These are phyloP conservation scores for Nomada hirtipes DNA, from an alignment of 2,888 invertebrate genomes.

Conservation along the genomic window DNA sequence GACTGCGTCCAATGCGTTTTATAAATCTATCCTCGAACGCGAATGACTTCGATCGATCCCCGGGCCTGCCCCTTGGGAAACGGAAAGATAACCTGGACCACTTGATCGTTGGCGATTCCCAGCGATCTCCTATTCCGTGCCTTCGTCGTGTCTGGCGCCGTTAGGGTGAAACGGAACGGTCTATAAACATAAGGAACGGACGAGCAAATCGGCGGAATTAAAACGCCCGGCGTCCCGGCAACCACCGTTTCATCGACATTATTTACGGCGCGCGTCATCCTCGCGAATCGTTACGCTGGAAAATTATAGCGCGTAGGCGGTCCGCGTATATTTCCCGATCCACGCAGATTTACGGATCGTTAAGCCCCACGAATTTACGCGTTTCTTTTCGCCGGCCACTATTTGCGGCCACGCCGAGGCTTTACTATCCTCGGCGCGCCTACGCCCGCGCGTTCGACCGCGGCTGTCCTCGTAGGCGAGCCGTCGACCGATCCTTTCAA, in stretches of 20 bases:
- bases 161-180: not conserved
- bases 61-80: not conserved
- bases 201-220: slow-evolving; percentile 14
- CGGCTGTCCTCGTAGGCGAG: not conserved
- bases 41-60: slow-evolving; percentile 14
- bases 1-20: slow-evolving; percentile 36
- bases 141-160: not conserved
- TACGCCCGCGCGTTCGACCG: slow-evolving; percentile 32
- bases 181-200: slow-evolving; percentile 3
- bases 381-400: slow-evolving; percentile 54
- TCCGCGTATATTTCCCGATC: slow-evolving; percentile 65
- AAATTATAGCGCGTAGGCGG: slow-evolving; percentile 68
- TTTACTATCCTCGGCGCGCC: slow-evolving; percentile 63
- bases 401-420: slow-evolving; percentile 42
- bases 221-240: slow-evolving; percentile 28
- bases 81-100: too few relatives aligned
- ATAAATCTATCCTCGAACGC: slow-evolving; percentile 36
- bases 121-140: too few relatives aligned
- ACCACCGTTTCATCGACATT: slow-evolving; percentile 40
- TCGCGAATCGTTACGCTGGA: slow-evolving; percentile 54
- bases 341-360: slow-evolving; percentile 70
- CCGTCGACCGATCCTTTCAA: not conserved
- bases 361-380: slow-evolving; percentile 67
- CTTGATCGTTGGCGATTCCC: too few relatives aligned
- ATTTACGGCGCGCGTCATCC: slow-evolving; percentile 57